Evolutionary conservation across 2,888 invertebrate genomes (phyloP).

Genomic region (Oxytorus armatus): DNA sequence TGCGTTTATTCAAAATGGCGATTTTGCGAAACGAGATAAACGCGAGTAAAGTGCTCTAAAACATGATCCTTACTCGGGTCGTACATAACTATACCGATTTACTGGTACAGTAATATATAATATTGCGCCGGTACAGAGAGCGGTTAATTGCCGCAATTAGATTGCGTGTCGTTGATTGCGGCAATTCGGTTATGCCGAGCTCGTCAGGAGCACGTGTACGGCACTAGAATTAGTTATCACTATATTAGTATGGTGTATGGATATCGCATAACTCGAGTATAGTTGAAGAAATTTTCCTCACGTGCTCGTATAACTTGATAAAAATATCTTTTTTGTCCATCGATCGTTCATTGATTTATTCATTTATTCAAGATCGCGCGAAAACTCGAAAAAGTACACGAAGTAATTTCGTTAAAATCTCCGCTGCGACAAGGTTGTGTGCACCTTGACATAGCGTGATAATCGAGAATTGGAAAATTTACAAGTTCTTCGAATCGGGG

Average conservation of each 20-base stretch:
- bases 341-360: not conserved
- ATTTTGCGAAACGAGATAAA: too few species aligned
- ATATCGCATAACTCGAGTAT: conserved; percentile 1
- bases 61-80: conserved; percentile 3
- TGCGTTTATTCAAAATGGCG: conserved; percentile 1
- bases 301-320: too few species aligned
- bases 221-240: conserved; percentile 65
- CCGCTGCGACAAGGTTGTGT: too few species aligned
- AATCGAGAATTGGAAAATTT: not conserved
- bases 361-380: not conserved
- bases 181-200: conserved; percentile 61
- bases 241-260: conserved; percentile 16
- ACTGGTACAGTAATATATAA: not conserved
- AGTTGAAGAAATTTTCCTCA: not conserved
- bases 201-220: conserved; percentile 62
- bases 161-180: conserved; percentile 67
- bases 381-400: too few species aligned
- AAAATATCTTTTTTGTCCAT: not conserved
- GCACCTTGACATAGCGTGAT: not conserved
- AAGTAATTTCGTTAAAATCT: too few species aligned
- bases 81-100: conserved; percentile 22
- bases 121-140: not conserved
- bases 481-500: not conserved
- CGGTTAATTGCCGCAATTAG: conserved; percentile 65
- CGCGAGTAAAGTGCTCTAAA: not conserved